Base-by-base conservation (phyloP, 2,888 invertebrate species). In the Ennomos fuscantarius region DNA sequence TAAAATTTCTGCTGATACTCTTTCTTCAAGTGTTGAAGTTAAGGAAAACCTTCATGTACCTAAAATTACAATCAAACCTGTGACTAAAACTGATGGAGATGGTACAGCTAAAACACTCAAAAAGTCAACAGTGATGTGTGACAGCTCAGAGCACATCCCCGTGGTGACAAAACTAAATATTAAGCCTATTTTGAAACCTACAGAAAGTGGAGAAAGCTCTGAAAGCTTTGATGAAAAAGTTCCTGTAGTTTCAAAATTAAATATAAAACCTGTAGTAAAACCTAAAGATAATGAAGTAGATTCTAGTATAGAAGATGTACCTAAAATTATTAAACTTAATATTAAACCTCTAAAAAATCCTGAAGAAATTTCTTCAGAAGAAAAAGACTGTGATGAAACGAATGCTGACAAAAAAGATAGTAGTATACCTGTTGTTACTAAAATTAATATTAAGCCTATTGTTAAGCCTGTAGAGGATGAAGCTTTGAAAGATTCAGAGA, bases 61-160 rank as follows among this genome's bases (percentile, higher is more conserved):
- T 71, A 94, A 93, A 85, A 86, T 94, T 55, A 94, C 93, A 51
- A 94, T 93, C 39, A 94, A 94, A 80, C 88, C 93, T 63, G 78
- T 91, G 32, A 71, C 79, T 59, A 88, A 86, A 72, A 65, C 70
- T 50, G 87, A 86, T 66, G 49, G 62, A 62, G 87, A 86, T 59
- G 57, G 69, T 59, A 56, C 62, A 61, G 55, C 65, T 41, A 84
- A 83, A 68, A 72, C 77, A 65, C 71, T 75, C 33, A 84, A 79
- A 68, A 85, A 83, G 60, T 70, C 77, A 43, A 56, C 65, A 60
- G 52, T 63, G 54, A 64, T 73, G 44, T 76, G 69, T 76, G 86
- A 87, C 61, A 82, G 76, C 42, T 64, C 79, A 56, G 91, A 90
- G 66, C 76, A 86, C 69, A 86, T 89, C 64, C 89, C 87, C 69